These are phyloP conservation scores for Oryzias dopingdopingensis DNA, from an alignment of 2,797 vertebrate species.

Conservation along the genomic window DNA sequence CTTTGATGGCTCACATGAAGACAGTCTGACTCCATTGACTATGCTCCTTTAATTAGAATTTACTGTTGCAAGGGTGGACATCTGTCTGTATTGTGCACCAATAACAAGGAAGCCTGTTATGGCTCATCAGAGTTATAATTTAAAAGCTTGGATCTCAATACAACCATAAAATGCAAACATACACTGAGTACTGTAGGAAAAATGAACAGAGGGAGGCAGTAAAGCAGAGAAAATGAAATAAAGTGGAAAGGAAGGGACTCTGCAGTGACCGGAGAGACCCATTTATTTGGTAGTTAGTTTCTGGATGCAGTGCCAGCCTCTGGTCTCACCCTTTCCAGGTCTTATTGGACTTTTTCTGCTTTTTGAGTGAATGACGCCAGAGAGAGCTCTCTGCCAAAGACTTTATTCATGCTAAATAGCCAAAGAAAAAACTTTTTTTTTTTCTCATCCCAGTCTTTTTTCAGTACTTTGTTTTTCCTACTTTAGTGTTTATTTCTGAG, in stretches of 20 bases:
- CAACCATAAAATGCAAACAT: slow-evolving; percentile 50
- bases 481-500: slow-evolving; percentile 31
- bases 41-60: slow-evolving; percentile 13
- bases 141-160: slow-evolving; percentile 39
- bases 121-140: slow-evolving; percentile 1
- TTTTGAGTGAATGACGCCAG: slow-evolving; percentile 7
- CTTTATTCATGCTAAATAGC: slow-evolving; percentile 46
- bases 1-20: slow-evolving; percentile 11
- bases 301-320: slow-evolving; percentile 22
- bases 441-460: background rate
- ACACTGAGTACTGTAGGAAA: slow-evolving; percentile 19
- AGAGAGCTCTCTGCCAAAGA: slow-evolving; percentile 19
- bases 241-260: slow-evolving; percentile 13
- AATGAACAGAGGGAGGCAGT: slow-evolving; percentile 23
- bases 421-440: slow-evolving; percentile 8
- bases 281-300: slow-evolving; percentile 2
- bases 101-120: slow-evolving; percentile 8
- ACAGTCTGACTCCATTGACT: background rate
- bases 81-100: slow-evolving; percentile 4
- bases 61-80: slow-evolving; percentile 3
- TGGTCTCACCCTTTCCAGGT: slow-evolving; percentile 19
- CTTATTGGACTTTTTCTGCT: slow-evolving; percentile 10
- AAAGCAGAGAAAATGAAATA: slow-evolving; percentile 30
- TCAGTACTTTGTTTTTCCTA: slow-evolving; percentile 7
- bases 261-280: slow-evolving; percentile 44